Evolutionary conservation across 2,888 invertebrate species (phyloP), one percentile per base, ranked within the genome.

Genomic region (Caenorhabditis angaria): DNA sequence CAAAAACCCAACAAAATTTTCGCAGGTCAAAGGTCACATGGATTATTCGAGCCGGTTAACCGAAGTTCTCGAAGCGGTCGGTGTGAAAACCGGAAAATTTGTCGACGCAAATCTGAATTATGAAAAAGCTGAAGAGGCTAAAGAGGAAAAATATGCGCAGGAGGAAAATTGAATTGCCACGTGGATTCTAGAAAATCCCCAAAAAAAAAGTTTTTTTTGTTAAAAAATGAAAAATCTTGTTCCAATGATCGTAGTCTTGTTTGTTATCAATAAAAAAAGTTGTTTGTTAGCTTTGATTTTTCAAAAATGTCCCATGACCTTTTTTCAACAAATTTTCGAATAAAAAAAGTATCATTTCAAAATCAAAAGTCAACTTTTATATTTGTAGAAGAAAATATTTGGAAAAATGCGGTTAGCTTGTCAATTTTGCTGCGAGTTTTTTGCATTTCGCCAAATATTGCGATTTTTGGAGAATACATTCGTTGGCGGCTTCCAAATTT

Each of bases 11-110:
- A n/a, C n/a, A n/a, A n/a, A n/a, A n/a, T n/a, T n/a, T n/a, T n/a
- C n/a, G n/a, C 41, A 84, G 84, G 83, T 85, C 10, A 84, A 85
- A 70, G 86, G 86, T 0, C 86, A 86, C 65, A 65, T 86, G 78
- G 86, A 86, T 62, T 86, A 86, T 65, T 81, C 84, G n/a, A 75
- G 77, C 56, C 84, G 83, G 53, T 68, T 86, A 20, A 84, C 83
- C 5, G 84, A 85, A 62, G 81, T 84, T 12, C 74, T 86, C 48
- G 73, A 80, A 8, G 84, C 86, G 0, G 84, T 86, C 14, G 85
- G 85, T 1, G 72, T 86, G 20, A 60, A 65, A 61, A 71, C 71
- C 5, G 72, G 73, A 5, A 70, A 73, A 2, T 74, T 76, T 60
- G 77, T 77, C 12, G 68, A 70, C 4, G 65, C 74, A n/a, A 71